Evolutionary conservation across 2,797 vertebrate genomes (phyloP).

Genomic region (Anguilla pacifica): DNA sequence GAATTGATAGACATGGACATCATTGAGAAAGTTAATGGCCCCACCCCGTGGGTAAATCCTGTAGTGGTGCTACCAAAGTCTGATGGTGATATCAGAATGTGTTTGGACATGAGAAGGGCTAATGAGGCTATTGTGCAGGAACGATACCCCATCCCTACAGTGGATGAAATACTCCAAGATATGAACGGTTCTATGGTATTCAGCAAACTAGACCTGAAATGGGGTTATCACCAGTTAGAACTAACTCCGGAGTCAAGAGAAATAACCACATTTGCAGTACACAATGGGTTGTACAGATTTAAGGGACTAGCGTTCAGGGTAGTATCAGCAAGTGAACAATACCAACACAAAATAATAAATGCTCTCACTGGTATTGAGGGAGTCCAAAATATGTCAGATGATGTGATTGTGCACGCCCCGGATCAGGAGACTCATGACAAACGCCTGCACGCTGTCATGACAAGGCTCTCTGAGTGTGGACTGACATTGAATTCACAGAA

Average conservation of each 20-base stretch:
- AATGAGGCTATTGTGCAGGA: not conserved
- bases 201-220: not conserved
- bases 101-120: no score
- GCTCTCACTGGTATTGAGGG: conserved; percentile 32
- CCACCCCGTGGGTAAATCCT: no score
- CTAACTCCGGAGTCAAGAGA: conserved; percentile 25
- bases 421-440: conserved; percentile 27
- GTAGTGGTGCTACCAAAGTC: no score
- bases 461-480: conserved; percentile 18
- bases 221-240: conserved; percentile 24
- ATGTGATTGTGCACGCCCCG: not conserved
- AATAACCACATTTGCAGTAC: not conserved
- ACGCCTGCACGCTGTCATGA: conserved; percentile 27
- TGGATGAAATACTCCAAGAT: not conserved
- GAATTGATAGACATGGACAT: no score
- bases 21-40: no score
- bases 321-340: conserved; percentile 37
- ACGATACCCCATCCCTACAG: not conserved
- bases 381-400: conserved; percentile 24
- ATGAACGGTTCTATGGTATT: not conserved
- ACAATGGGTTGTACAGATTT: conserved; percentile 13
- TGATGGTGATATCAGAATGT: no score
- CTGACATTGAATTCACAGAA: conserved; percentile 39
- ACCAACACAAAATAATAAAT: conserved; percentile 35
- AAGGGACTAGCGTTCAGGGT: conserved; percentile 41